Evolutionary conservation across 2,888 invertebrate genomes (phyloP).

Genomic region (Crematogaster levior): DNA sequence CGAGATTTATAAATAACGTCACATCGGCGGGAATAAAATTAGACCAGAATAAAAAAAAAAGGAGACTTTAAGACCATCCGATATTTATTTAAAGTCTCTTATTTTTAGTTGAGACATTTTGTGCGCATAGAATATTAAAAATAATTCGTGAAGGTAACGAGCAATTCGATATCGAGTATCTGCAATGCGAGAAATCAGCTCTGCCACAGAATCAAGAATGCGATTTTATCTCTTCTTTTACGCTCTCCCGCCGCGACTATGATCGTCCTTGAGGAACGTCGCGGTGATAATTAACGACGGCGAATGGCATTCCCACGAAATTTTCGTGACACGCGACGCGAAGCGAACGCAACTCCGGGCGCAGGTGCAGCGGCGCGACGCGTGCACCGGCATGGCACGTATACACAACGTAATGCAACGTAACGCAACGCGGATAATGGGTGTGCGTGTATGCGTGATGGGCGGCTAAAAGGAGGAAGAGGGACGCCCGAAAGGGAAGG

Average conservation of each 20-base stretch:
- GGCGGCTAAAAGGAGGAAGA: constrained; percentile 38
- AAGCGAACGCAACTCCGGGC: constrained; percentile 12
- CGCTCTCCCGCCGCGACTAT: not conserved
- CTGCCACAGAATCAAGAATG: not conserved
- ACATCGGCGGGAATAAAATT: constrained; percentile 34
- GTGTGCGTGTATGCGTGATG: constrained; percentile 5
- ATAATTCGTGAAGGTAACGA: not conserved
- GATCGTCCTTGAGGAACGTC: constrained; percentile 39
- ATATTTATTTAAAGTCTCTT: constrained; percentile 39
- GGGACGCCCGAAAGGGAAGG: constrained; percentile 44
- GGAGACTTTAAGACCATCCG: constrained; percentile 20
- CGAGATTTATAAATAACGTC: constrained; percentile 47
- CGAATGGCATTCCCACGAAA: constrained; percentile 39
- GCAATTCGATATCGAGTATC: not conserved
- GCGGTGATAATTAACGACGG: constrained; percentile 31
- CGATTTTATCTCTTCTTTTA: not conserved
- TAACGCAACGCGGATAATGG: constrained; percentile 6
- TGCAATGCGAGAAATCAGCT: not conserved
- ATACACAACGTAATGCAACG: not conserved
- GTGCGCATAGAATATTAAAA: not conserved
- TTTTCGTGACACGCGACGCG: constrained; percentile 43
- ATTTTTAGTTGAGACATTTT: constrained; percentile 31
- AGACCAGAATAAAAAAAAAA: constrained; percentile 12
- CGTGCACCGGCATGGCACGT: constrained; percentile 31
- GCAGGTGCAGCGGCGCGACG: constrained; percentile 49